phyloP scores from a whole-genome alignment of 2,888 invertebrate species.

The Galerucella pusilla region DNA sequence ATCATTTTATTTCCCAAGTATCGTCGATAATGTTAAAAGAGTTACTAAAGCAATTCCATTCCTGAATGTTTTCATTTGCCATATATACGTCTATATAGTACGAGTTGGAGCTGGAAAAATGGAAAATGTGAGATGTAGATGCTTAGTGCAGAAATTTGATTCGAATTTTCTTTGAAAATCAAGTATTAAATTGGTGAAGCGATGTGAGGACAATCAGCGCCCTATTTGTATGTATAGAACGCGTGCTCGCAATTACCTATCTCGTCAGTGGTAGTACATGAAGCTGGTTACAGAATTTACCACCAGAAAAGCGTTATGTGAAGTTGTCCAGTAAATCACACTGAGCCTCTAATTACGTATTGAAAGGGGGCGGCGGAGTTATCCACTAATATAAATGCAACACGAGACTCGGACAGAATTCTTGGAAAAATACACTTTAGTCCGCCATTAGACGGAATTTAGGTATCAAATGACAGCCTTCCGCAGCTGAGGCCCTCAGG shows the following conservation, averaged over 20 bases:
- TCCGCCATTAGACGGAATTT: too few species aligned
- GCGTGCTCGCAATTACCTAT: conserved; percentile 57
- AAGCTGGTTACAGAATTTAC: neutral
- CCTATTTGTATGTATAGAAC: conserved; percentile 61
- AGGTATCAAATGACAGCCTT: too few species aligned
- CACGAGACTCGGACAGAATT: too few species aligned
- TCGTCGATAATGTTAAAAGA: neutral
- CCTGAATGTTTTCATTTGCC: conserved; percentile 1
- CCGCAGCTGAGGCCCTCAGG: too few species aligned
- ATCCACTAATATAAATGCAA: neutral
- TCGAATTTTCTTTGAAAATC: conserved; percentile 46
- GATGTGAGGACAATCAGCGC: conserved; percentile 48
- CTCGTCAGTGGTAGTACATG: conserved; percentile 18
- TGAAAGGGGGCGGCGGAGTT: too few species aligned
- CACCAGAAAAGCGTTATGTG: neutral
- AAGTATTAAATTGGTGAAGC: conserved; percentile 40
- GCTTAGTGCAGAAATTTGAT: conserved; percentile 33
- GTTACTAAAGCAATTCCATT: neutral
- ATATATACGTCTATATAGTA: conserved; percentile 2
- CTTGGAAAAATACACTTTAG: too few species aligned
- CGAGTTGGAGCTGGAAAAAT: conserved; percentile 10
- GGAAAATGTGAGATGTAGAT: conserved; percentile 31
- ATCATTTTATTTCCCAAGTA: neutral
- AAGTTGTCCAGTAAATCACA: neutral
- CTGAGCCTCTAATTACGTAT: neutral